Base-by-base conservation (phyloP, 2,888 invertebrate genomes). In the Dynastes grantii region DNA sequence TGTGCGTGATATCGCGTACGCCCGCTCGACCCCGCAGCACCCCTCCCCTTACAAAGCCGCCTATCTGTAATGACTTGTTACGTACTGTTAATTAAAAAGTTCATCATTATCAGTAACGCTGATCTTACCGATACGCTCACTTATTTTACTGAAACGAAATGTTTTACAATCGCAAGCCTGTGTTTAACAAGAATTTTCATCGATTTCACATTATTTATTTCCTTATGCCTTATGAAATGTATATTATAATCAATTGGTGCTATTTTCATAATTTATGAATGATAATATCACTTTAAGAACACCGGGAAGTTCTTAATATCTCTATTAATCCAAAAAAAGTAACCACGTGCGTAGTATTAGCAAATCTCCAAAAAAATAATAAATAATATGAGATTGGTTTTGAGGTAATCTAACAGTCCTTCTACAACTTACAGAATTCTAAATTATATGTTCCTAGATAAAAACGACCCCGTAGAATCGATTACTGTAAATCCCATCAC, bases 81-180 rank as follows among this genome's bases (percentile, higher is more conserved):
- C 88, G 88, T 88, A 87, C 88, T 87, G 88, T 88, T 89, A 88
- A 89, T 88, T 89, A 88, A 87, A 88, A 88, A 87, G 86, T 87
- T 85, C 87, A 86, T 84, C 84, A 85, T 85, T 85, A 86, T 87
- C 79, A 76, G 76, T 67, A 68, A 55, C 70, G 70, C 78, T 68
- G 71, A 77, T 77, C 79, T 77, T 67, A 32, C 55, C 77, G 77
- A 73, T 79, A 77, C 79, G 79, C 63, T 79, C 77, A 53, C 73
- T 79, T 77, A 40, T 79, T 78, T 79, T 73, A 73, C 77, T 79
- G 77, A 79, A 79, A 79, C 70, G 65, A 68, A 68, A 68, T 68
- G 68, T 68, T 68, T 68, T 68, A 68, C 68, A 65, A 65, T 65
- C 65, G 65, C 37, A 65, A 65, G 65, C n/a, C 65, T 40, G 37